Evolutionary conservation across 1,140 invertebrate species (phyloP), one percentile per base, ranked within the genome.

Genomic region (Drosophila oshimai): DNA sequence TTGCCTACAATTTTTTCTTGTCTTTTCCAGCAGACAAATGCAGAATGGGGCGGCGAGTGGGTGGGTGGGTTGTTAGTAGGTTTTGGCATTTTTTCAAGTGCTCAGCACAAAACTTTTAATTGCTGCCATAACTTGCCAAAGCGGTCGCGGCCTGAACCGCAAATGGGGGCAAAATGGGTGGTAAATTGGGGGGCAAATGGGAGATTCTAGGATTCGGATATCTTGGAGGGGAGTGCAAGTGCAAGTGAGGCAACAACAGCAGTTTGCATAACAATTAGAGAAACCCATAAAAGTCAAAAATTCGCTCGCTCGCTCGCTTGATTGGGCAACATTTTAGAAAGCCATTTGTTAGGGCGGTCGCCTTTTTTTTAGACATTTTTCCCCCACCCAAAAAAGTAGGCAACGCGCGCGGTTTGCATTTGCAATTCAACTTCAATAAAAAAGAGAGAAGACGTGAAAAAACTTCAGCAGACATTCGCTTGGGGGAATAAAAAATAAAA

Each of bases 231-330:
- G 18, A 42, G 39, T 6, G 39, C n/a, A 24, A 39, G n/a, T n/a
- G 17, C 10, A 15, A 39, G n/a, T 3, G 37, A 22, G 55, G 28
- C 10, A 62, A 36, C 68, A 54, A 31, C 68, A 50, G 45, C 73
- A 49, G 74, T 78, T 78, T 77, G 74, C 74, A 78, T 78, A 78
- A 78, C 74, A 78, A 78, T 78, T 78, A 78, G 74, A 65, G 50
- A 58, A 76, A 58, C 69, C 71, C 74, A 75, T 75, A 75, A 75
- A 76, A 77, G 73, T 76, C 53, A 67, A 72, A 65, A 65, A 65
- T 65, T 65, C 64, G 57, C 34, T 50, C 24, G 68, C 68, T n/a
- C n/a, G n/a, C n/a, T n/a, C n/a, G 74, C 60, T 71, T 78, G 74
- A 78, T 78, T 78, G 74, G 61, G 42, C 50, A 61, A 50, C 28